These are phyloP conservation scores for Gryllus longicercus DNA, from an alignment of 2,888 invertebrate species.

Conservation along the genomic window DNA sequence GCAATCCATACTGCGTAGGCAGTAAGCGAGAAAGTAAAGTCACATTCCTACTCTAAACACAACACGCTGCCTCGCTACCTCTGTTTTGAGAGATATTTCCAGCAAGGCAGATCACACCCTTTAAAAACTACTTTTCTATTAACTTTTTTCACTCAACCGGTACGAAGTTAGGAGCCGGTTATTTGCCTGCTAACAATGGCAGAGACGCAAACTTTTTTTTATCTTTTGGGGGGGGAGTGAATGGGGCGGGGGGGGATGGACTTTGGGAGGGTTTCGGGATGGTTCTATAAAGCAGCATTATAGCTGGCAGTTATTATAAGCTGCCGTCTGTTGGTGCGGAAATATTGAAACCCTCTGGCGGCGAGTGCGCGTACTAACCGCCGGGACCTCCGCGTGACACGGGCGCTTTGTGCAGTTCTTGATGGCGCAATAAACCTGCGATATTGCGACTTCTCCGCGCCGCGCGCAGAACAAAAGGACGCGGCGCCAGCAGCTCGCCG, in stretches of 20 bases:
- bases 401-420: not conserved
- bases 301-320: not conserved
- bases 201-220: not conserved
- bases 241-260: not conserved
- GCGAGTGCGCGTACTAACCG: not conserved
- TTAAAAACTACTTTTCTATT: too few relatives aligned
- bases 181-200: not conserved
- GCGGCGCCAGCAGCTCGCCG: not conserved
- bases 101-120: too few relatives aligned
- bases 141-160: too few relatives aligned
- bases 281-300: constrained; percentile 17
- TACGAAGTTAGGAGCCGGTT: too few relatives aligned
- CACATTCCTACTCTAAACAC: too few relatives aligned
- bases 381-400: not conserved
- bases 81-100: too few relatives aligned
- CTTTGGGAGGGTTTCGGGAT: not conserved
- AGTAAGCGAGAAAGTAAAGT: too few relatives aligned
- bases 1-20: too few relatives aligned
- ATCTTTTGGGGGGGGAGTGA: not conserved
- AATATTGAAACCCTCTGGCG: constrained; percentile 9
- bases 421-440: constrained; percentile 9
- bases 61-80: too few relatives aligned
- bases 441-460: not conserved
- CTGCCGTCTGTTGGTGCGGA: constrained; percentile 10
- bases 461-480: not conserved